Evolutionary conservation across 2,113 vertebrate species (phyloP).

Genomic region (Centrocercus urophasianus): DNA sequence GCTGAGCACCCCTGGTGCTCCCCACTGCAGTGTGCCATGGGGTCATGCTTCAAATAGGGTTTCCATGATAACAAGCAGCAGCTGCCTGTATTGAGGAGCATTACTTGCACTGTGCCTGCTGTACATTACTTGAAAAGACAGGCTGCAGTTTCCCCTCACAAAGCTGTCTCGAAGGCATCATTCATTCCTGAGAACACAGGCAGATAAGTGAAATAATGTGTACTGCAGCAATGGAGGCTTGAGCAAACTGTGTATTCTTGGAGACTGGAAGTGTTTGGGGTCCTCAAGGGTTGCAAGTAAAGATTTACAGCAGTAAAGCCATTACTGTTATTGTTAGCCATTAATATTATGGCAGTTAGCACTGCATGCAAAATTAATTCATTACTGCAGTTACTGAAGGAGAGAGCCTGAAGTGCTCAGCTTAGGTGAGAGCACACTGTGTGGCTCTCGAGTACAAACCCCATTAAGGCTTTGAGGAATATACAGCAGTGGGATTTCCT

Average conservation of each 20-base stretch:
- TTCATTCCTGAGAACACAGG: not conserved
- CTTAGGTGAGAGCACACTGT: not conserved
- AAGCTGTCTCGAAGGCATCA: not conserved
- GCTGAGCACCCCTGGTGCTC: not conserved
- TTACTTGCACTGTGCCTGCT: not conserved
- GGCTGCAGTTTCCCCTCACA: not conserved
- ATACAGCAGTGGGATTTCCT: not conserved
- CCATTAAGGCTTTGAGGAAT: fast-evolving
- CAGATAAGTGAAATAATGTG: not conserved
- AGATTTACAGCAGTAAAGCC: not conserved
- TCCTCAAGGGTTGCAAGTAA: slow-evolving; percentile 3
- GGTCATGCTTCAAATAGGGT: not conserved
- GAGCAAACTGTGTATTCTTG: not conserved
- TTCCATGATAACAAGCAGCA: not conserved
- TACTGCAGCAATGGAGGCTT: not conserved
- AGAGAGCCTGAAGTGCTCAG: not conserved
- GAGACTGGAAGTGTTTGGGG: not conserved
- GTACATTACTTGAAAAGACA: not conserved
- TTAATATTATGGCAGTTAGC: not conserved
- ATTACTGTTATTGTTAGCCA: not conserved
- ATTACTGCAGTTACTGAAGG: not conserved
- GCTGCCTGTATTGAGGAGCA: not conserved
- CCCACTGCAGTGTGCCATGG: not conserved
- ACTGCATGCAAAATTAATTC: not conserved
- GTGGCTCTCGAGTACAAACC: not conserved